Evolutionary conservation across 2,797 vertebrate species (phyloP).

Genomic region (Syncerus caffer): DNA sequence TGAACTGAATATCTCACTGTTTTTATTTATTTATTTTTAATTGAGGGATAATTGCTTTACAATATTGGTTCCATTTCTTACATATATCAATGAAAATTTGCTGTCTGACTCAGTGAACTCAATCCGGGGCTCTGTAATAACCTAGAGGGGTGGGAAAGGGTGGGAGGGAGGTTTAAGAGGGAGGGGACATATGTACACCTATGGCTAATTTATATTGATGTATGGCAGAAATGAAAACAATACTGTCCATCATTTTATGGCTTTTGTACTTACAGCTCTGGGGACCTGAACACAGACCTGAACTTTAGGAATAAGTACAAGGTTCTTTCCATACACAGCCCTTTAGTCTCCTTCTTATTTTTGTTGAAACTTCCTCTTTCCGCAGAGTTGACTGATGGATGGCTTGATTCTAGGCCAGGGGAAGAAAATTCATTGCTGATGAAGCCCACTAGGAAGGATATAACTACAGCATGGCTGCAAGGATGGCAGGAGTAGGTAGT

Average conservation of each 20-base stretch:
- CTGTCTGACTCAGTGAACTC: background rate
- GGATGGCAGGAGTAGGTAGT: too few relatives aligned
- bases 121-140: background rate
- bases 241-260: background rate
- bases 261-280: background rate
- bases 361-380: background rate
- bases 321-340: background rate
- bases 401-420: background rate
- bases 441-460: background rate
- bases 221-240: background rate
- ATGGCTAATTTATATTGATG: background rate
- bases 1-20: background rate
- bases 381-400: background rate
- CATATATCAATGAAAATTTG: background rate
- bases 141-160: background rate
- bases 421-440: background rate
- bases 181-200: background rate
- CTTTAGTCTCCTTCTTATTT: background rate
- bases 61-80: background rate
- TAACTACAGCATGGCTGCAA: background rate
- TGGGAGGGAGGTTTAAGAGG: background rate
- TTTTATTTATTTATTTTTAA: background rate
- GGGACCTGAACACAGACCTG: background rate
- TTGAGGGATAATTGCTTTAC: background rate
- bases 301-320: background rate